Evolutionary conservation across 2,113 vertebrate genomes (phyloP).

Genomic region (Maccullochella peelii): DNA sequence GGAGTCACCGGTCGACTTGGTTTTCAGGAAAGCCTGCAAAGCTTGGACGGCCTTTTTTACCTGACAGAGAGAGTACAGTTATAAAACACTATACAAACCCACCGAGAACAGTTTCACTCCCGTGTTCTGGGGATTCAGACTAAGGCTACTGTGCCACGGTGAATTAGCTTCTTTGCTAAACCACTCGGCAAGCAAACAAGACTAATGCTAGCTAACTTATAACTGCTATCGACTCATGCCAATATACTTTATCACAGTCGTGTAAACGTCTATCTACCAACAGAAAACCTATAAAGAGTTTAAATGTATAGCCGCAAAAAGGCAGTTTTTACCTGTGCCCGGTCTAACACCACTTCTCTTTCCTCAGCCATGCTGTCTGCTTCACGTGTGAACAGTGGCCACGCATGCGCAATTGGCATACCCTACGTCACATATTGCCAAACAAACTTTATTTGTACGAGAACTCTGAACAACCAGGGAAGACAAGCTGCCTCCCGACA

Average conservation of each 20-base stretch:
- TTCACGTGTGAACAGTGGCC: constrained; percentile 56
- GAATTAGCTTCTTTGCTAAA: constrained; percentile 47
- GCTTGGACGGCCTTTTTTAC: constrained; percentile 89
- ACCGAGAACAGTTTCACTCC: not conserved
- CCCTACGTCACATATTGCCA: constrained; percentile 4
- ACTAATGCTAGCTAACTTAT: not conserved
- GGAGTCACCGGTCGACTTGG: constrained; percentile 65
- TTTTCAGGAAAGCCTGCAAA: constrained; percentile 84
- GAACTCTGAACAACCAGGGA: not conserved
- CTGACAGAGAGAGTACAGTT: constrained; percentile 69
- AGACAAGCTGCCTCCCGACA: not conserved
- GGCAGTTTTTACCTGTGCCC: constrained; percentile 66
- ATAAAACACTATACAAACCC: accelerated
- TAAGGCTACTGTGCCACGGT: not conserved
- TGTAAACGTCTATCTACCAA: accelerated
- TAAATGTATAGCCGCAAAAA: accelerated
- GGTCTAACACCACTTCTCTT: constrained; percentile 47
- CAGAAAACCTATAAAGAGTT: accelerated
- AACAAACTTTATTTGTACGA: constrained; percentile 61
- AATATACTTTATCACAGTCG: accelerated
- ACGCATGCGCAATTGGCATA: constrained; percentile 55
- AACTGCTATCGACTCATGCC: not conserved
- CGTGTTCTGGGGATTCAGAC: accelerated
- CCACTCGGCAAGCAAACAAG: not conserved
- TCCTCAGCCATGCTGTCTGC: constrained; percentile 72